These are phyloP conservation scores for Martes martes DNA, from an alignment of 2,113 vertebrate species.

Conservation along the genomic window DNA sequence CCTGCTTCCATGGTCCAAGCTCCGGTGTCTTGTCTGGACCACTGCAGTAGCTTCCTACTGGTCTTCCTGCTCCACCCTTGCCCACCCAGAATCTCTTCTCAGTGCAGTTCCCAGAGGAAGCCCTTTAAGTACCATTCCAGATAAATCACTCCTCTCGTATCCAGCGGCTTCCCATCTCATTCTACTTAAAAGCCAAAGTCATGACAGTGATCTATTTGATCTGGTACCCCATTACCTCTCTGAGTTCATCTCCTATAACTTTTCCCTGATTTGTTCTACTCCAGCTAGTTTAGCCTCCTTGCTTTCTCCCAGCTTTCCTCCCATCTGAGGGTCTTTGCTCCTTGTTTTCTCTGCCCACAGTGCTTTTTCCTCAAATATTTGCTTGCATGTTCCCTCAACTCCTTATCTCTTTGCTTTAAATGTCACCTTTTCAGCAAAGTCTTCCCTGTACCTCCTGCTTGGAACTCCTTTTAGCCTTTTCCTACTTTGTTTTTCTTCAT, in stretches of 20 bases:
- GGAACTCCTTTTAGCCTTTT: background rate
- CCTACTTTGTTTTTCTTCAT: background rate
- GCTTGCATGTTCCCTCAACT: background rate
- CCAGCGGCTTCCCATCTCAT: background rate
- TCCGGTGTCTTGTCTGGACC: background rate
- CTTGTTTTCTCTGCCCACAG: background rate
- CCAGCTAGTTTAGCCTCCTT: background rate
- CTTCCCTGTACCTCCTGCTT: background rate
- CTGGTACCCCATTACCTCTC: background rate
- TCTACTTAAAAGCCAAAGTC: background rate
- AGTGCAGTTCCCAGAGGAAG: background rate
- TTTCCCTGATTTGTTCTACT: background rate
- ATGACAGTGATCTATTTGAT: background rate
- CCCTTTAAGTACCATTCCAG: background rate
- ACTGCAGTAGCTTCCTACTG: background rate
- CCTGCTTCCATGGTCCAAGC: background rate
- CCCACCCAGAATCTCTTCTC: background rate
- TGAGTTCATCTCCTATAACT: background rate
- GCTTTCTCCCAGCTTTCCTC: background rate
- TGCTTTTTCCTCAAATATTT: background rate
- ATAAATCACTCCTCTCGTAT: background rate
- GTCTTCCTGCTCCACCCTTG: background rate
- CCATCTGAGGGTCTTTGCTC: background rate
- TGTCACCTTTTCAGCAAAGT: background rate
- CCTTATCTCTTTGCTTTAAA: background rate